Conservation (phyloP, 2,797 vertebrate species). For the Tragopan temminckii region DNA sequence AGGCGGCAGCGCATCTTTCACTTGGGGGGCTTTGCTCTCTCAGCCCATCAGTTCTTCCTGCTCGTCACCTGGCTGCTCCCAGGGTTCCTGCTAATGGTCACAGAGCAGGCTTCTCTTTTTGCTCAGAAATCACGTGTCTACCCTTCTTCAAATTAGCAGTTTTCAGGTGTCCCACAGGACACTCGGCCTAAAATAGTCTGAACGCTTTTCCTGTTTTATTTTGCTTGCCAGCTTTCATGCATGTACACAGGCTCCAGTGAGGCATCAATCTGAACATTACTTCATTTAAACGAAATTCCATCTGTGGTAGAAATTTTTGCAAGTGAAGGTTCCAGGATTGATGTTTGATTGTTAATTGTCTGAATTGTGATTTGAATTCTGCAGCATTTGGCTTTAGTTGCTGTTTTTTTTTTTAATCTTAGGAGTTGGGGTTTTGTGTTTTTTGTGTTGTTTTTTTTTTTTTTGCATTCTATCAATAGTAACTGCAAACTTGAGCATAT, state of each 20-base stretch:
- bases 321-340: neutral
- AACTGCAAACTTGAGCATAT: slow-evolving; percentile 65
- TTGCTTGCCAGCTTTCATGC: neutral
- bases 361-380: neutral
- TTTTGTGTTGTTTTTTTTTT: neutral
- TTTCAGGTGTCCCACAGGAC: neutral
- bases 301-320: neutral
- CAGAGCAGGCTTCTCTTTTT: neutral
- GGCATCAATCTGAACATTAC: neutral
- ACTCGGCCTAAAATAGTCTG: neutral
- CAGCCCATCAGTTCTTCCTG: neutral
- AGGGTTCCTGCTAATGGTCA: neutral
- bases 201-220: neutral
- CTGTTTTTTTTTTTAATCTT: slow-evolving; percentile 31
- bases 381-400: neutral
- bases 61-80: accelerated
- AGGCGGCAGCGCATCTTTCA: accelerated
- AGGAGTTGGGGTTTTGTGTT: slow-evolving; percentile 1
- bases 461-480: slow-evolving; percentile 58
- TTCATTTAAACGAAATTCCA: neutral
- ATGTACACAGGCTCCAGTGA: neutral
- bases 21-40: neutral
- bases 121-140: neutral
- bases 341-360: neutral
- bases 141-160: neutral